Conservation (phyloP, 2,113 vertebrate genomes). For the Thinocorus orbignyianus region DNA sequence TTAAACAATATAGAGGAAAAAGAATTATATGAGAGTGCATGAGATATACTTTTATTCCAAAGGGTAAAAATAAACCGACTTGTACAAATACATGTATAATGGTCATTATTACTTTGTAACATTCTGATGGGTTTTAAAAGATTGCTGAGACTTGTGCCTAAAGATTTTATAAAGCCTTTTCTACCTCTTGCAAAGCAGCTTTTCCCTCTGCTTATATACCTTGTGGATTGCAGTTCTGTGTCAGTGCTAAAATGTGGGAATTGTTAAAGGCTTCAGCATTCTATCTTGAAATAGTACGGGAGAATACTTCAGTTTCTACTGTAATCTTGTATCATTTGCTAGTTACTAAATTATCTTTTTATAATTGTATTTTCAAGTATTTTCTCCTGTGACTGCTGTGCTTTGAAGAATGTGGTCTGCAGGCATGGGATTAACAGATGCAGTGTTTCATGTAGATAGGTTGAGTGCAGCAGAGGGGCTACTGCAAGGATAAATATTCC, state of each 20-base stretch:
- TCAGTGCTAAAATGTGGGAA: not conserved
- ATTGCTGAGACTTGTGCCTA: conserved; percentile 36
- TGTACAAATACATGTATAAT: conserved; percentile 17
- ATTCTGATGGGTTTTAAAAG: conserved; percentile 27
- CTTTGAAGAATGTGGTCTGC: not conserved
- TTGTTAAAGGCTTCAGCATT: not conserved
- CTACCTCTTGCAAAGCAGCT: conserved; percentile 53
- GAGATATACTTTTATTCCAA: conserved; percentile 33
- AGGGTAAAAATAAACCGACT: conserved; percentile 50
- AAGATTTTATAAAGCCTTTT: conserved; percentile 55
- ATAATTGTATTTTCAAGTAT: not conserved
- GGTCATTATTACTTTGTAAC: conserved; percentile 53
- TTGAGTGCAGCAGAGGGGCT: not conserved
- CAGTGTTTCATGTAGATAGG: not conserved
- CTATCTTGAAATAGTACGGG: not conserved
- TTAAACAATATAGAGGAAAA: not conserved
- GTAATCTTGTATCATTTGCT: not conserved
- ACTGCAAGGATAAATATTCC: not conserved
- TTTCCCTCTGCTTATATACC: not conserved
- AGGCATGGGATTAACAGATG: not conserved
- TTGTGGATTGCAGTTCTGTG: not conserved
- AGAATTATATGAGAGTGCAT: not conserved
- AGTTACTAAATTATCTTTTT: not conserved
- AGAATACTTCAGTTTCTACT: not conserved
- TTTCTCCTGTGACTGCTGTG: not conserved